Percentiles rank a stretch among this genome's conserved stretches.
Conservation (phyloP, 2,113 vertebrate species). For the Alethe castanea region DNA sequence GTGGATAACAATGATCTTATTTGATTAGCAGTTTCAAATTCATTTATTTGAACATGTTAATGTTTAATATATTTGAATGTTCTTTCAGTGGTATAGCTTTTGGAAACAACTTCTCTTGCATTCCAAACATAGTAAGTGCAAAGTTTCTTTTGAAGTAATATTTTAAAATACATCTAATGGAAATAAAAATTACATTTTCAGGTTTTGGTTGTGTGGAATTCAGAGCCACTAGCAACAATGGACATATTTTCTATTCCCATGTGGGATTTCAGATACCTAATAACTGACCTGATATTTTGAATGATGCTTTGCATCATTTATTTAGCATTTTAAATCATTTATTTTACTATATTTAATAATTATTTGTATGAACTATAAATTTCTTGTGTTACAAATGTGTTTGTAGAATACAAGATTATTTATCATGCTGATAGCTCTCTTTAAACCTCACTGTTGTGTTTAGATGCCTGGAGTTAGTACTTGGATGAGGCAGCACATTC, state of each 20-base stretch:
- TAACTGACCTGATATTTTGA: neutral
- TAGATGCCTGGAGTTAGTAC: neutral
- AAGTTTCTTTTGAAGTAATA: constrained; percentile 13
- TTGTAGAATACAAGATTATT: neutral
- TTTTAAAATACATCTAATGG: neutral
- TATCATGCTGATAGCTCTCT: neutral
- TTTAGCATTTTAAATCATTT: neutral
- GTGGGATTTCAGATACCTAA: neutral
- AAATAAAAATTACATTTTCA: neutral
- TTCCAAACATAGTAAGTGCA: neutral
- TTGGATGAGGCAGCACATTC: neutral
- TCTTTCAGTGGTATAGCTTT: constrained; percentile 12
- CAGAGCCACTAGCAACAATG: neutral
- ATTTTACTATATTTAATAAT: neutral
- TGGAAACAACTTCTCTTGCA: neutral
- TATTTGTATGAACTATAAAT: neutral
- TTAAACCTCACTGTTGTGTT: neutral
- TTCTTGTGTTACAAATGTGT: neutral
- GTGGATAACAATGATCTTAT: neutral
- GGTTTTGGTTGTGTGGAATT: neutral
- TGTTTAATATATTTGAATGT: neutral
- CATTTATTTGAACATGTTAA: neutral
- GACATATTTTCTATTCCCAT: neutral
- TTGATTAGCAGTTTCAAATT: constrained; percentile 11
- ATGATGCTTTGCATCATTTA: neutral